A percentile compares a stretch with the other conserved stretches of the same genome.
Conservation (phyloP, 2,113 vertebrate species). For the Suricata suricatta region DNA sequence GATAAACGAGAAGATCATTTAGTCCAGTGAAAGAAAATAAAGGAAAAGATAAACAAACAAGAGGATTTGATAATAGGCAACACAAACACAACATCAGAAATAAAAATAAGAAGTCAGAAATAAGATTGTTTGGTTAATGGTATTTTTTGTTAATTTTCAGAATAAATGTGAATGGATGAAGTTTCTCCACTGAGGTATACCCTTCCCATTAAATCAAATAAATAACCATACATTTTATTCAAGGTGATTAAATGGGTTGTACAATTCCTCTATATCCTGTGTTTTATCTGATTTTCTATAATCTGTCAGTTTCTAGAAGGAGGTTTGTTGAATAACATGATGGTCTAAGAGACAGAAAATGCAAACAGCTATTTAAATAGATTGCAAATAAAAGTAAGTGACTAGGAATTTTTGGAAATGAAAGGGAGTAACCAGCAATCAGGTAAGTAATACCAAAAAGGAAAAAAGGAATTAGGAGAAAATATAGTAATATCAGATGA, state of each 20-base stretch:
- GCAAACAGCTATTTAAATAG: neutral
- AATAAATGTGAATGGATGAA: conserved; percentile 14
- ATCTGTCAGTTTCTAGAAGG: conserved; percentile 13
- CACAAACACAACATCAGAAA: neutral
- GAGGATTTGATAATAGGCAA: neutral
- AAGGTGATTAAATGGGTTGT: neutral
- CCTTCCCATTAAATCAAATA: neutral
- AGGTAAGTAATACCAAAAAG: neutral
- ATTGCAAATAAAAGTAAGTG: neutral
- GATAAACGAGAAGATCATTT: neutral
- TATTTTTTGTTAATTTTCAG: neutral
- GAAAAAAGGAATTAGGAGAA: conserved; percentile 38
- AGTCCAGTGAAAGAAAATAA: neutral
- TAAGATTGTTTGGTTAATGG: neutral
- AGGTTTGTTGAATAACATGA: neutral
- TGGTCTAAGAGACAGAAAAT: neutral
- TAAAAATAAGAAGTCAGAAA: neutral
- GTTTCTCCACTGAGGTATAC: neutral
- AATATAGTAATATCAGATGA: neutral
- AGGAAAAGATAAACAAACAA: neutral
- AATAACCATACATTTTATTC: neutral
- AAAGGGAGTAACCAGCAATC: neutral
- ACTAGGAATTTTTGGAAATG: neutral
- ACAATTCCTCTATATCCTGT: neutral
- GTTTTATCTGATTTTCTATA: neutral